Conservation (phyloP, 92 coral and sea anemone genomes). For the Siderastrea siderea region DNA sequence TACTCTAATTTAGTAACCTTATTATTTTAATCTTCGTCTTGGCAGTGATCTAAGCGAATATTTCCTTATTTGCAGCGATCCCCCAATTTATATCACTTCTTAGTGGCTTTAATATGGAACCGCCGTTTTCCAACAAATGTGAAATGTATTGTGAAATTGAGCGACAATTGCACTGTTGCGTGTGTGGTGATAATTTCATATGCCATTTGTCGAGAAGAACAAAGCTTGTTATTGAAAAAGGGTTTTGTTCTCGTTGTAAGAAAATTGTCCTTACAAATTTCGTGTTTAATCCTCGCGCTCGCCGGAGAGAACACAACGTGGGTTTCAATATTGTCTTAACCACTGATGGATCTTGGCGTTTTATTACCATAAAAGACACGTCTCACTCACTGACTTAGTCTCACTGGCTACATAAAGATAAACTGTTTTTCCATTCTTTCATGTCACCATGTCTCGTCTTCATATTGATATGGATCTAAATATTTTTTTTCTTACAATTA, state of each 20-base stretch:
- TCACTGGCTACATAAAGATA: background rate
- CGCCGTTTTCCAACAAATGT: background rate
- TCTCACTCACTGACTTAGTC: background rate
- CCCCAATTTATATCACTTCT: background rate
- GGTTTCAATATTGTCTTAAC: background rate
- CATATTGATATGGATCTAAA: background rate
- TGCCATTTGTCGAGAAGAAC: background rate
- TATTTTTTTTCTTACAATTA: background rate
- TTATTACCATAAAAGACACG: background rate
- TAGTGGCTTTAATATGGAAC: background rate
- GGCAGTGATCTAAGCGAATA: constrained; percentile 1
- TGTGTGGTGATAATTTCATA: background rate
- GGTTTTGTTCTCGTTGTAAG: background rate
- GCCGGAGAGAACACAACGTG: background rate
- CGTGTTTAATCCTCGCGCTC: background rate
- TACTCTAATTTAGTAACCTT: constrained; percentile 7
- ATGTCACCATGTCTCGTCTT: background rate
- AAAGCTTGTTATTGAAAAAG: background rate
- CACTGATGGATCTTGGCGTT: background rate
- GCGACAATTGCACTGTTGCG: background rate
- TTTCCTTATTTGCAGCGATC: constrained; percentile 5
- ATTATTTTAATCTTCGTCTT: constrained; percentile 13
- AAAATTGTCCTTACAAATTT: too few species aligned
- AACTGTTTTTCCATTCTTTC: constrained; percentile 5
- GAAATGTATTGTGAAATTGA: background rate